phyloP scores from a whole-genome alignment of 2,797 vertebrate genomes.

The Mormyrops attenuatus region DNA sequence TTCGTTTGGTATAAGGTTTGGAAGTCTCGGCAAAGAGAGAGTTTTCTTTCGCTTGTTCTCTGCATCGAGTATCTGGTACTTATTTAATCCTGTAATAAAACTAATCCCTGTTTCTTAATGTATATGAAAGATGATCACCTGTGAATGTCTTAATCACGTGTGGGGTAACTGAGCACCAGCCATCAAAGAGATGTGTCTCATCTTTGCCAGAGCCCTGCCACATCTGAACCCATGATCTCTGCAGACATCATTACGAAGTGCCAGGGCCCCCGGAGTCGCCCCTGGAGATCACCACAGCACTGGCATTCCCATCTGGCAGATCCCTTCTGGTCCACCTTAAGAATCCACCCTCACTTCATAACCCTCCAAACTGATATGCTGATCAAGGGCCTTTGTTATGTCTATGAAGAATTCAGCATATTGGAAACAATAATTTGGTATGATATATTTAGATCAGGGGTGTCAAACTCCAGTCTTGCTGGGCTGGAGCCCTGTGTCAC shows the following conservation, averaged over 20 bases:
- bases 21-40: background rate
- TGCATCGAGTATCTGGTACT: slow-evolving; percentile 34
- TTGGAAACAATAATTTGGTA: background rate
- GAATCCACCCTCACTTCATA: background rate
- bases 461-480: background rate
- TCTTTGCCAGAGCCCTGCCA: background rate
- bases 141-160: background rate
- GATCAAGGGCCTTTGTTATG: background rate
- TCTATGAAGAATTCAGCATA: background rate
- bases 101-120: slow-evolving; percentile 32
- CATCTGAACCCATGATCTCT: background rate
- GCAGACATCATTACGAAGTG: background rate
- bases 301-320: background rate
- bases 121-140: background rate
- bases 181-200: background rate
- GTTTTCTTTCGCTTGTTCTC: background rate
- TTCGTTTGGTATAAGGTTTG: background rate
- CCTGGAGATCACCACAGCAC: background rate
- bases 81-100: slow-evolving; percentile 35
- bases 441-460: background rate
- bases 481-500: background rate
- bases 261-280: background rate
- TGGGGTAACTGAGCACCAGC: background rate
- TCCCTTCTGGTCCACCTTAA: background rate
- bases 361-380: background rate